These are phyloP conservation scores for Lepidonotus clava DNA, from an alignment of 2,888 invertebrate genomes.

Conservation along the genomic window DNA sequence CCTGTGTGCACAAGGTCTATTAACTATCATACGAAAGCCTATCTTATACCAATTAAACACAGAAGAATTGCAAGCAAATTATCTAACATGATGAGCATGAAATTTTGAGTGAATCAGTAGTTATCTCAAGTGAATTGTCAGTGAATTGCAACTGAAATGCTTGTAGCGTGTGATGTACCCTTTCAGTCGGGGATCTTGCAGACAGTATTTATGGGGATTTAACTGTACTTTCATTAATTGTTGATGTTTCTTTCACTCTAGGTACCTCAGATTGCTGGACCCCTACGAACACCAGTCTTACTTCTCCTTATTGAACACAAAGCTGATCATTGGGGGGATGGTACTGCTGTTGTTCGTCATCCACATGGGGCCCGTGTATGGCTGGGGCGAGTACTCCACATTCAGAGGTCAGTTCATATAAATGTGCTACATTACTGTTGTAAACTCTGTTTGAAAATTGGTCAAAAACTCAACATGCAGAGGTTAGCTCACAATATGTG, in stretches of 20 bases:
- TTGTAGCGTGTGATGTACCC: background rate
- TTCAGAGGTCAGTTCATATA: conserved; percentile 33
- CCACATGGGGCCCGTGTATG: conserved; percentile 43
- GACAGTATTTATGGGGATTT: too few species aligned
- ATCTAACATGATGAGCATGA: background rate
- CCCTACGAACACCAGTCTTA: conserved; percentile 20
- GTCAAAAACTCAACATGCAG: too few species aligned
- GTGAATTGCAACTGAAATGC: background rate
- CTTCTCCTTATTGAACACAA: conserved; percentile 18
- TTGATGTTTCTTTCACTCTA: background rate
- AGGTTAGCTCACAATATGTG: too few species aligned
- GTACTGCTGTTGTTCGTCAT: conserved; percentile 39
- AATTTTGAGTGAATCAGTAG: background rate
- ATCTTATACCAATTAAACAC: too few species aligned
- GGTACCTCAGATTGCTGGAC: conserved; percentile 24
- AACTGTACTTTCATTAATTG: too few species aligned
- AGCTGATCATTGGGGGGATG: background rate
- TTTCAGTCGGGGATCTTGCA: too few species aligned
- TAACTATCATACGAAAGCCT: too few species aligned
- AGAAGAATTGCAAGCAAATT: too few species aligned
- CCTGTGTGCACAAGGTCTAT: too few species aligned
- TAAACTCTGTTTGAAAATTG: too few species aligned
- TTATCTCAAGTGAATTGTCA: background rate
- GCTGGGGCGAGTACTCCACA: conserved; percentile 52
- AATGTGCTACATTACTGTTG: background rate